These are phyloP conservation scores for Arctopsyche grandis DNA, from an alignment of 1,140 invertebrate genomes.

Conservation along the genomic window DNA sequence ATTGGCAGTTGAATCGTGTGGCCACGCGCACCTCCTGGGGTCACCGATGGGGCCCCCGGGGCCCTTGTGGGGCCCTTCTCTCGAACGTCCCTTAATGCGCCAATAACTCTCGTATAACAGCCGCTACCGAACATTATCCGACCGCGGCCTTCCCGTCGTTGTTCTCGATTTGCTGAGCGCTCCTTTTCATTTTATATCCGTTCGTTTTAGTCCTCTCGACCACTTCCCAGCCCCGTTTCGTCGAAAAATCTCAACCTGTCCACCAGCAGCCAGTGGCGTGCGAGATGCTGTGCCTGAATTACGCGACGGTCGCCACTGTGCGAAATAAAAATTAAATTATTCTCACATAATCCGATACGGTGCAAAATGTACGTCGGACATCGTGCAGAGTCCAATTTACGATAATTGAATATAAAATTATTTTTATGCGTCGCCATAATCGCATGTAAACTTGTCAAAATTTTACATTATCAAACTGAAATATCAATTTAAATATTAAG, in stretches of 20 bases:
- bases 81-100: constrained; percentile 25
- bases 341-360: constrained; percentile 9
- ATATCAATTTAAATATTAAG: too few relatives aligned
- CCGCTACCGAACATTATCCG: constrained; percentile 26
- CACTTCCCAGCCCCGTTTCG: too few relatives aligned
- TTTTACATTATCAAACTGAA: too few relatives aligned
- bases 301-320: not conserved
- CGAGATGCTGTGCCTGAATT: too few relatives aligned
- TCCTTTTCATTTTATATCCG: not conserved
- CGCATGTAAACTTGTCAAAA: not conserved
- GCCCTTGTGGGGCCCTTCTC: constrained; percentile 26
- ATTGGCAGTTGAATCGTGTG: constrained; percentile 24
- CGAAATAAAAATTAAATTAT: constrained; percentile 19
- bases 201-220: not conserved
- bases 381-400: constrained; percentile 18
- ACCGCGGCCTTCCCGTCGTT: not conserved
- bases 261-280: too few relatives aligned
- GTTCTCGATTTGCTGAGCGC: not conserved
- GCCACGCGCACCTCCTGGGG: not conserved
- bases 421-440: not conserved
- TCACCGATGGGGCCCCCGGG: constrained; percentile 11
- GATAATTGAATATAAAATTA: constrained; percentile 24
- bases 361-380: not conserved
- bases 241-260: too few relatives aligned
- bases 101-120: constrained; percentile 12